phyloP scores from a whole-genome alignment of 2,888 invertebrate genomes.

The Troglohyphantes excavatus region DNA sequence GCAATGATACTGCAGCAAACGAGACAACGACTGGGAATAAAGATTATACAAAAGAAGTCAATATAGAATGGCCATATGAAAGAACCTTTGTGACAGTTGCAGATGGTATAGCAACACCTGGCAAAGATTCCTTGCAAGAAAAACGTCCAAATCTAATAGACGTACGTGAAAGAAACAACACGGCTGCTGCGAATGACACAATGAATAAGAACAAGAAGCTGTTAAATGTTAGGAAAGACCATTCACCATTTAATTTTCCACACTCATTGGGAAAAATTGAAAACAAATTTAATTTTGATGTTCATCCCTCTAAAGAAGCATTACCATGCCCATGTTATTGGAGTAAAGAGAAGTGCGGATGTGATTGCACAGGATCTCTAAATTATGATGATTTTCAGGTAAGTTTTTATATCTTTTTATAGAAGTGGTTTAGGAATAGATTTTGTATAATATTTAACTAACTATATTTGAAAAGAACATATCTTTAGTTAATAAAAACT shows the following conservation, averaged over 20 bases:
- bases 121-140: not conserved
- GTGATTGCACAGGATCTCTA: constrained; percentile 41
- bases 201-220: not conserved
- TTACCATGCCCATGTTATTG: constrained; percentile 50
- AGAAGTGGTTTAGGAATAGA: no score
- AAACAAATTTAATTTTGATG: not conserved
- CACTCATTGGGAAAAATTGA: not conserved
- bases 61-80: no score
- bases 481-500: no score
- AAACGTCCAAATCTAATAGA: not conserved
- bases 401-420: constrained; percentile 1
- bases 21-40: no score
- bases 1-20: no score
- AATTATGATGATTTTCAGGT: constrained; percentile 58
- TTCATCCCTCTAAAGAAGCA: not conserved
- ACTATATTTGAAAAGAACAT: no score
- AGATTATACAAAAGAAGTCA: no score
- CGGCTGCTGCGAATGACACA: not conserved
- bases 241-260: not conserved
- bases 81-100: not conserved
- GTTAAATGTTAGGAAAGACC: not conserved
- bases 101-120: not conserved
- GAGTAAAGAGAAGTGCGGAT: constrained; percentile 41
- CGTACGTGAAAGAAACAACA: not conserved
- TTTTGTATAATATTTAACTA: no score